These are phyloP conservation scores for Brachystomella parvula DNA, from an alignment of 1,140 invertebrate genomes.

Conservation along the genomic window DNA sequence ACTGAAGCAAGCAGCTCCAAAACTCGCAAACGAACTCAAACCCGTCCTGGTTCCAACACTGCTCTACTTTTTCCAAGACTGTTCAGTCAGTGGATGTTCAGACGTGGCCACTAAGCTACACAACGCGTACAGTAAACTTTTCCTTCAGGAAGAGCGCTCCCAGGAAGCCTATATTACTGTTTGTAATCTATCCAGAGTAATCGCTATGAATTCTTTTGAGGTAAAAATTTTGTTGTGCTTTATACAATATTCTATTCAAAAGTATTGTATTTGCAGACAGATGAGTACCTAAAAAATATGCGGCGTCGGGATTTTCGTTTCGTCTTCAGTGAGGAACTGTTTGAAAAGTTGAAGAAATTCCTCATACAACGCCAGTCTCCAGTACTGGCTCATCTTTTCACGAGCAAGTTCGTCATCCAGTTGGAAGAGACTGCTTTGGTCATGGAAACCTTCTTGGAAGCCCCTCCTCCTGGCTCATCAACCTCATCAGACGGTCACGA, in stretches of 20 bases:
- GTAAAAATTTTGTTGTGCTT: background rate
- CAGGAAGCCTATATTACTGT: conserved; percentile 13
- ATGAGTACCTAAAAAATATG: background rate
- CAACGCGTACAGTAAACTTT: conserved; percentile 14
- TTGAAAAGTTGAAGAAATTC: conserved; percentile 18
- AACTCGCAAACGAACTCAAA: conserved; percentile 10
- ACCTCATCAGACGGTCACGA: too few species aligned
- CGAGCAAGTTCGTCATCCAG: conserved; percentile 19
- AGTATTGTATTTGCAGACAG: background rate
- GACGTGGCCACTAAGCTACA: conserved; percentile 1
- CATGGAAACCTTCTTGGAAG: background rate
- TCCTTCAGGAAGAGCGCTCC: conserved; percentile 17
- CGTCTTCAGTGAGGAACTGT: conserved; percentile 1
- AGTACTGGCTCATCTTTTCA: conserved; percentile 21
- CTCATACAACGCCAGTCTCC: conserved; percentile 3
- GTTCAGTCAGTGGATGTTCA: background rate
- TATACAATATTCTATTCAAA: background rate
- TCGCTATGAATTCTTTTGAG: background rate
- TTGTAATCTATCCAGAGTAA: background rate
- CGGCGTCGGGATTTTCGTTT: conserved; percentile 2
- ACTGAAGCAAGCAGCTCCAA: conserved; percentile 2
- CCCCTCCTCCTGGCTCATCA: background rate
- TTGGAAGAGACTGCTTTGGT: conserved; percentile 13
- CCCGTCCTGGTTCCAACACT: conserved; percentile 22
- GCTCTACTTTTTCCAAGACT: conserved; percentile 19